phyloP scores from a whole-genome alignment of 2,797 vertebrate genomes.

The Salmo trutta region DNA sequence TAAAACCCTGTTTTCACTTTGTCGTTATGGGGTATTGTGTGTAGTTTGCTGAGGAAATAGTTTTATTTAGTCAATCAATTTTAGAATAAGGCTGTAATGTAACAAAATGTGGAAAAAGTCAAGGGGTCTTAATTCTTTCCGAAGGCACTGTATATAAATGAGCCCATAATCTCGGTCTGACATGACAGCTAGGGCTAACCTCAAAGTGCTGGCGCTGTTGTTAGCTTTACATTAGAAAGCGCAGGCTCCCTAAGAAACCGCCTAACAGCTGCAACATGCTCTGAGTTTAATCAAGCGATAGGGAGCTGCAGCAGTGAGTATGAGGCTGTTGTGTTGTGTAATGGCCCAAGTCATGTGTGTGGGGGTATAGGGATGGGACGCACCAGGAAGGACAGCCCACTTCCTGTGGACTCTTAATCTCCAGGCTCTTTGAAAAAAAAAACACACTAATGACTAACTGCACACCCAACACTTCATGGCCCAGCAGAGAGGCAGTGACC shows the following conservation, averaged over 20 bases:
- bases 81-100: too few species aligned
- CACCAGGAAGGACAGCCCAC: constrained; percentile 27
- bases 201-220: neutral
- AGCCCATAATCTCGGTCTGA: neutral
- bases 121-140: too few species aligned
- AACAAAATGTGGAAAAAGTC: too few species aligned
- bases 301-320: neutral
- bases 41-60: too few species aligned
- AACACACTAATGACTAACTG: constrained; percentile 18
- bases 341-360: constrained; percentile 6
- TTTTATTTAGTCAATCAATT: too few species aligned
- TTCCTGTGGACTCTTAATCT: constrained; percentile 48
- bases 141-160: neutral
- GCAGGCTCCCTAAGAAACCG: neutral
- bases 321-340: constrained; percentile 5
- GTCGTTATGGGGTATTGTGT: too few species aligned
- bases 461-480: constrained; percentile 14
- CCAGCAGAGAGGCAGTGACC: constrained; percentile 8
- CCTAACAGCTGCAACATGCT: neutral
- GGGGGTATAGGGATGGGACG: constrained; percentile 20
- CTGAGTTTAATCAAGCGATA: constrained; percentile 6
- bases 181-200: neutral
- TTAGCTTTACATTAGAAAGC: neutral
- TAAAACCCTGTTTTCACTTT: too few species aligned
- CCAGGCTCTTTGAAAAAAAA: constrained; percentile 41